Evolutionary conservation across 2,888 invertebrate genomes (phyloP), one percentile per base, ranked within the genome.

Genomic region (Clusia tigrina): DNA sequence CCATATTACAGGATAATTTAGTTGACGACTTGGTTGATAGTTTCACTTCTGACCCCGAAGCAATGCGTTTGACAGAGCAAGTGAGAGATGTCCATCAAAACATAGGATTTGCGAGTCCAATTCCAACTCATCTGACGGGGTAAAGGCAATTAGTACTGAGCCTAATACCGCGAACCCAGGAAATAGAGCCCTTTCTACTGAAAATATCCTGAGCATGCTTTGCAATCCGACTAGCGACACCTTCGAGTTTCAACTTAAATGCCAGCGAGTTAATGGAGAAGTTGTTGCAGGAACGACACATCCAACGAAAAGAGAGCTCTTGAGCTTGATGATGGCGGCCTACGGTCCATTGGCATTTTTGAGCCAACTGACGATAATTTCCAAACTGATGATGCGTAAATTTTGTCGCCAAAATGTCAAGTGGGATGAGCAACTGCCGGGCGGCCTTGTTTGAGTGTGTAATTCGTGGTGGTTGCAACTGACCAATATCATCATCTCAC

Each of bases 191-290:
- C n/a, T 42, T 42, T 15, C n/a, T 5, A 26, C 38, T 9, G 63
- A 69, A 18, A 60, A 63, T n/a, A 54, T 67, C 1, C 55, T 72
- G 15, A 71, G 70, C 1, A 37, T 74, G 20, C 54, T 22, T n/a
- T 69, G 71, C 70, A 57, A 69, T 9, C 23, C 61, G 2, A 6
- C 15, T 1, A 42, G 37, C 3, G 73, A 72, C 54, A 38, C 37
- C 9, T 65, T 73, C 20, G 58, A 22, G 24, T 61, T 58, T 17
- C 24, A 61, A 9, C 23, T 64, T 17, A 54, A 55, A 26, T 64
- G 60, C 20, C 58, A 58, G n/a, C 48, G 24, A 2, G 26, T 32
- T 3, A 5, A n/a, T 2, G 9, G n/a, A 10, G 32, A 54, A 5
- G 18, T 54, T 12, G 2, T n/a, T n/a, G n/a, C n/a, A n/a, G n/a